Conservation (phyloP, 1,140 invertebrate genomes). For the Drosophila ercepeae region DNA sequence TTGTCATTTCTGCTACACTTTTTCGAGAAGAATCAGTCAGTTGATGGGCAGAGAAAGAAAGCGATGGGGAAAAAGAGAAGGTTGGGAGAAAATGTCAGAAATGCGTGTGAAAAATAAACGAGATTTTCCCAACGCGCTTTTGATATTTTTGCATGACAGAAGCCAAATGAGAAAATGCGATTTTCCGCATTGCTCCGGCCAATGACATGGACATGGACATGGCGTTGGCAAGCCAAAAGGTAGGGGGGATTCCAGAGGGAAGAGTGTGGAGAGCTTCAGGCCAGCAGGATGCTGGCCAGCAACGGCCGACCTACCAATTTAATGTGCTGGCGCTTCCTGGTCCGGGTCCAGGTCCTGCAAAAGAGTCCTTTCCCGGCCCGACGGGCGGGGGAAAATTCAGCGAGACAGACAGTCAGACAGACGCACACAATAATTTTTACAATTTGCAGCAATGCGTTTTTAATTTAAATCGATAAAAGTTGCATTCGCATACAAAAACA, state of each 20-base stretch:
- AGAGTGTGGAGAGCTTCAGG: constrained; percentile 19
- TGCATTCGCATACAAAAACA: constrained; percentile 56
- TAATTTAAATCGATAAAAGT: constrained; percentile 82
- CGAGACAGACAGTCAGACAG: constrained; percentile 55
- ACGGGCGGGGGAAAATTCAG: constrained; percentile 19
- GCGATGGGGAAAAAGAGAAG: not conserved
- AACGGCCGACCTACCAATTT: constrained; percentile 71
- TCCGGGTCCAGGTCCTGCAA: constrained; percentile 35
- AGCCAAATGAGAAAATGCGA: constrained; percentile 82
- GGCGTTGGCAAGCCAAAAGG: constrained; percentile 23
- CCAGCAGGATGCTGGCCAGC: constrained; percentile 62
- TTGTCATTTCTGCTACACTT: not conserved
- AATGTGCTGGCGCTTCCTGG: constrained; percentile 77
- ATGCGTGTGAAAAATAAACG: constrained; percentile 81
- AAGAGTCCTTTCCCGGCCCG: constrained; percentile 13
- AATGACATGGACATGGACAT: constrained; percentile 74
- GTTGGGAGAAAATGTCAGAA: constrained; percentile 62
- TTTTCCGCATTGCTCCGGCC: constrained; percentile 79
- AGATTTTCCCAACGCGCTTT: constrained; percentile 79
- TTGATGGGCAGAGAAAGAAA: not conserved
- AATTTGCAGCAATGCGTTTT: constrained; percentile 81
- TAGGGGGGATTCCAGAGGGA: not conserved
- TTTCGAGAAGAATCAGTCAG: not conserved
- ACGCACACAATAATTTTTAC: constrained; percentile 77
- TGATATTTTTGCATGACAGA: constrained; percentile 82